phyloP scores from a whole-genome alignment of 2,113 vertebrate genomes.

The Grammomys dolichurus region DNA sequence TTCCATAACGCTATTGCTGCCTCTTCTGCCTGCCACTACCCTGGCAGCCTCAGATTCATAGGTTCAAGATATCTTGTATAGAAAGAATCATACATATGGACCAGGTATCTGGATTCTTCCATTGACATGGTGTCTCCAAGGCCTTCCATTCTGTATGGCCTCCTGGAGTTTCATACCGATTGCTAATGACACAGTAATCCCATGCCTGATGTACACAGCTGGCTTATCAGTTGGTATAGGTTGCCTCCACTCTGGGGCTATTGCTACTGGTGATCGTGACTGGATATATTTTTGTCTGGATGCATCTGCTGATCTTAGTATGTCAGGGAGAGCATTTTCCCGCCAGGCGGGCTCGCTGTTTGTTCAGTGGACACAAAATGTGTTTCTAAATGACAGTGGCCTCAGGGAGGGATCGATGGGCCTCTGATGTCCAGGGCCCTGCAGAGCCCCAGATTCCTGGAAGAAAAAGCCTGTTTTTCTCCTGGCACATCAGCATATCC shows the following conservation, averaged over 20 bases:
- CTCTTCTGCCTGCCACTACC: accelerated
- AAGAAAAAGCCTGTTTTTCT: not conserved
- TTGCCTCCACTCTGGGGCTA: not conserved
- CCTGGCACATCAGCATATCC: no score
- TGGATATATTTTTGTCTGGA: no score
- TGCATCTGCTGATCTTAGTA: not conserved
- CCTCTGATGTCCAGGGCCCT: not conserved
- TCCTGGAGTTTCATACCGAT: no score
- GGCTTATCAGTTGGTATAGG: accelerated
- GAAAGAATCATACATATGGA: not conserved
- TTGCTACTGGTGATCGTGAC: accelerated
- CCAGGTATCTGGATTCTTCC: not conserved
- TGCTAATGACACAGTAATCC: accelerated
- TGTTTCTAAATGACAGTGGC: not conserved
- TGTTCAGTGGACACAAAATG: not conserved
- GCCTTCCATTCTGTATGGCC: accelerated
- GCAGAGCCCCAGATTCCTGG: not conserved
- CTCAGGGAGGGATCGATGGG: not conserved
- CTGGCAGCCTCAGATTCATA: not conserved
- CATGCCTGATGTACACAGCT: accelerated
- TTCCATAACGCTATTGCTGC: not conserved
- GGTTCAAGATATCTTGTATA: not conserved
- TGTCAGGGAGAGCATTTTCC: not conserved
- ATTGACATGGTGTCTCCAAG: accelerated
- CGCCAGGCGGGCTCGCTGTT: not conserved